Evolutionary conservation across 1,140 invertebrate genomes (phyloP), one percentile per base, ranked within the genome.

Genomic region (Diorhabda elongata): DNA sequence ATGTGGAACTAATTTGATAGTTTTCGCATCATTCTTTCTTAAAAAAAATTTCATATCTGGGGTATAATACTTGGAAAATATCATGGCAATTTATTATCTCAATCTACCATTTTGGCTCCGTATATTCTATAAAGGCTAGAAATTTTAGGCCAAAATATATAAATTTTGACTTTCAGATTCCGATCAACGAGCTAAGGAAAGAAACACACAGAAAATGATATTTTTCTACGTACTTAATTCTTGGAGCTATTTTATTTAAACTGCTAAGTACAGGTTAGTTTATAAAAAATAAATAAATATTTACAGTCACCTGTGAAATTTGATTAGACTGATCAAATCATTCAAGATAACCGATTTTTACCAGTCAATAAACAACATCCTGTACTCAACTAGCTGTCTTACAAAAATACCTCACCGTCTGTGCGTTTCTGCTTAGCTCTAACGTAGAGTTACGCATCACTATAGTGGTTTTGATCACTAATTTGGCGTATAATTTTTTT

Each of bases 391-490:
- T 44, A 62, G 44, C 42, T 57, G 56, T 68, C 45, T 69, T 68
- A 74, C 68, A 74, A 65, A 68, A 71, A 74, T 69, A 71, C 69
- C 70, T 74, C 73, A 8, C 68, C 73, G 59, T 70, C 71, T 66
- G 70, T 68, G 69, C 66, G 68, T 70, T 74, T 71, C 61, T 70
- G 66, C 70, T 61, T 70, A 71, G 73, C 67, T 44, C 70, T 69
- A 64, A 74, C 67, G 69, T 74, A 74, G 69, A 72, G 70, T 77
- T 77, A 80, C 72, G 78, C 77, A 68, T 80, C 78, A 59, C 77
- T 77, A 69, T 76, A 80, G 62, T 80, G 78, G 60, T 76, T 76
- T 58, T 77, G 69, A 64, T 79, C 78, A 59, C 67, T 71, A 58
- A 70, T 70, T 43, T 77, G 74, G 9, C 72, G 67, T 65, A 74